Evolutionary conservation across 1,140 invertebrate species (phyloP), one percentile per base, ranked within the genome.

Genomic region (Thaumetopoea pityocampa): DNA sequence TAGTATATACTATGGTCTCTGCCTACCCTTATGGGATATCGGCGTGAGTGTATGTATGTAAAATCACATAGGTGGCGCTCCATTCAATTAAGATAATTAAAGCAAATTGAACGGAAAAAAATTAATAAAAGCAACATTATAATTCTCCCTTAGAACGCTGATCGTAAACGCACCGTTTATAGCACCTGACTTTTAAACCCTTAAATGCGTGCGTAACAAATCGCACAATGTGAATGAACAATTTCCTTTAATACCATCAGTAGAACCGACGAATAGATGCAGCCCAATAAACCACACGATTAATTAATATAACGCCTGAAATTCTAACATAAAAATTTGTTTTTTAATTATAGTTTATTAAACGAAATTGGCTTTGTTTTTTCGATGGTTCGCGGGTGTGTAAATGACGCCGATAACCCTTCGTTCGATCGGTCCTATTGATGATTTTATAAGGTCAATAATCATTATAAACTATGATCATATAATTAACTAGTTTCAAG

Each of bases 371-470:
- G 60, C 68, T 83, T 83, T 77, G 67, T 78, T 80, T 80, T 81
- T 79, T 71, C 45, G 51, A 55, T 43, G 22, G 45, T 53, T 59
- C 42, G 34, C 53, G 47, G 47, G 36, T 27, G 18, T 47, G 51
- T 64, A 51, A 54, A 56, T 49, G 49, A 47, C 36, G 70, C 69
- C 70, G 66, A 73, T n/a, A 43, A 29, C 41, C 67, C 67, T 78
- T 80, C 77, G 68, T 69, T 47, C 24, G 10, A 64, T 78, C 79
- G 79, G 76, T 63, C 27, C 59, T 60, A 83, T 80, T 83, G 70
- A 80, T 60, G 73, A 80, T 83, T 83, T 70, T 83, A 72, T 63
- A 83, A 72, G 73, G 67, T 67, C 73, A 78, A 80, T 83, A 74
- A 70, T 71, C 63, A 74, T 77, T 73, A 83, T 83, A 68, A 64